Percentiles rank a stretch among this genome's conserved stretches.
Conservation (phyloP, 2,113 vertebrate species). For the Elachura formosa region DNA sequence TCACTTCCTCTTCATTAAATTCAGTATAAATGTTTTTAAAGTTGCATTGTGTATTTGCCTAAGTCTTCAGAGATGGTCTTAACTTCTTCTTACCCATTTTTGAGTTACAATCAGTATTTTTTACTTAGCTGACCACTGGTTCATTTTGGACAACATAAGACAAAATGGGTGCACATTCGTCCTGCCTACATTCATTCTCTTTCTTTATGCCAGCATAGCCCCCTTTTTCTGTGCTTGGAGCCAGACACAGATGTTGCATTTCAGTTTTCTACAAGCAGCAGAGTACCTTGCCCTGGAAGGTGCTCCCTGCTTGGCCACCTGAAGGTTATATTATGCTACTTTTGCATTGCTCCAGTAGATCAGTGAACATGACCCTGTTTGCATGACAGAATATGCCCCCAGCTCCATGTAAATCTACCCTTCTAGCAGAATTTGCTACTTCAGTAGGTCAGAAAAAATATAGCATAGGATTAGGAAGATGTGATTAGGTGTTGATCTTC, state of each 20-base stretch:
- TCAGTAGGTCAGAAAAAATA: neutral
- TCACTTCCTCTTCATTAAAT: neutral
- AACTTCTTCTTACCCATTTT: neutral
- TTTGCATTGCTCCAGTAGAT: neutral
- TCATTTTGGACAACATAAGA: neutral
- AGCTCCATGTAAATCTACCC: neutral
- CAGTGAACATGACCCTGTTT: neutral
- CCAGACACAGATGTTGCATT: neutral
- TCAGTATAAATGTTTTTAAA: neutral
- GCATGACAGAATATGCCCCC: neutral
- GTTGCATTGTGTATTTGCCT: neutral
- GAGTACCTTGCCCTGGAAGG: neutral
- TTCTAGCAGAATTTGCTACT: neutral
- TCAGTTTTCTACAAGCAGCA: neutral
- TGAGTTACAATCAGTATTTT: neutral
- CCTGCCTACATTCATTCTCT: neutral
- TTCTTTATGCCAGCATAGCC: neutral
- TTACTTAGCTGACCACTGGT: neutral
- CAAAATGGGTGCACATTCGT: neutral
- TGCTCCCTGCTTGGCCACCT: neutral
- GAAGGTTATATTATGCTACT: neutral
- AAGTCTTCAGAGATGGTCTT: neutral
- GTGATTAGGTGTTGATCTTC: neutral
- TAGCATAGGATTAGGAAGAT: neutral
- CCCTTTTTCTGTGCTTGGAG: neutral